phyloP scores from a whole-genome alignment of 2,888 invertebrate genomes.

The Drosophila atripex region DNA sequence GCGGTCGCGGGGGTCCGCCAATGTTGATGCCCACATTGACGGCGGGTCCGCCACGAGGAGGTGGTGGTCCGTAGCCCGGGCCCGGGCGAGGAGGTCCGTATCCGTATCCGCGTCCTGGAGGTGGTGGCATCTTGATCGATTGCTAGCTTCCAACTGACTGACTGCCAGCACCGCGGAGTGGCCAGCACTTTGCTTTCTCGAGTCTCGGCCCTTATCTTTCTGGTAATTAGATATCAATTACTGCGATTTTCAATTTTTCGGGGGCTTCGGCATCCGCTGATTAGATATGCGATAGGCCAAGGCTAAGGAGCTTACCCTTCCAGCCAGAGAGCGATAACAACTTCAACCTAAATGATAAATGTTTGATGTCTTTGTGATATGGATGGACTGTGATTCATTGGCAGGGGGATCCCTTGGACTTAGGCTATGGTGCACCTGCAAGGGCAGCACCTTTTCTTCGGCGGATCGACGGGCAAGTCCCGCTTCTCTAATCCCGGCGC shows the following conservation, averaged over 20 bases:
- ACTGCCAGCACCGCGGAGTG: slow-evolving; percentile 4
- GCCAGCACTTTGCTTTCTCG: slow-evolving; percentile 4
- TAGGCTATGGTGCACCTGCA: slow-evolving; percentile 41
- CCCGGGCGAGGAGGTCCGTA: slow-evolving; percentile 23
- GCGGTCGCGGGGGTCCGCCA: slow-evolving; percentile 58
- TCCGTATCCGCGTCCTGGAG: slow-evolving; percentile 39
- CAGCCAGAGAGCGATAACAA: slow-evolving; percentile 20
- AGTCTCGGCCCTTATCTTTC: slow-evolving; percentile 16
- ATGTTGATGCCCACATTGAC: slow-evolving; percentile 71
- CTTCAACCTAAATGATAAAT: slow-evolving; percentile 3
- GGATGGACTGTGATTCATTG: slow-evolving; percentile 21
- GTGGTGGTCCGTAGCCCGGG: slow-evolving; percentile 54
- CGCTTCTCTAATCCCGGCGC: slow-evolving; percentile 2
- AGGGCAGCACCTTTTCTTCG: slow-evolving; percentile 31
- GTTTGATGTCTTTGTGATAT: slow-evolving; percentile 9
- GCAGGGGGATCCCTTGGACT: slow-evolving; percentile 27
- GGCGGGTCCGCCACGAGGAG: slow-evolving; percentile 47
- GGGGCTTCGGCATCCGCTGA: slow-evolving; percentile 46
- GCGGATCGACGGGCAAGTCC: slow-evolving; percentile 10
- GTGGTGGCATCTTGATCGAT: slow-evolving; percentile 60
- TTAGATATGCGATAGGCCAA: slow-evolving; percentile 37
- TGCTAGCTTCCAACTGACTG: slow-evolving; percentile 21
- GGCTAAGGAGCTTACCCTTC: slow-evolving; percentile 26
- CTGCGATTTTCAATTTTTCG: slow-evolving; percentile 57
- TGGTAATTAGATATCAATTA: slow-evolving; percentile 73